These are phyloP conservation scores for Notarius lentiginosus DNA, from an alignment of 2,113 vertebrate genomes.

Conservation along the genomic window DNA sequence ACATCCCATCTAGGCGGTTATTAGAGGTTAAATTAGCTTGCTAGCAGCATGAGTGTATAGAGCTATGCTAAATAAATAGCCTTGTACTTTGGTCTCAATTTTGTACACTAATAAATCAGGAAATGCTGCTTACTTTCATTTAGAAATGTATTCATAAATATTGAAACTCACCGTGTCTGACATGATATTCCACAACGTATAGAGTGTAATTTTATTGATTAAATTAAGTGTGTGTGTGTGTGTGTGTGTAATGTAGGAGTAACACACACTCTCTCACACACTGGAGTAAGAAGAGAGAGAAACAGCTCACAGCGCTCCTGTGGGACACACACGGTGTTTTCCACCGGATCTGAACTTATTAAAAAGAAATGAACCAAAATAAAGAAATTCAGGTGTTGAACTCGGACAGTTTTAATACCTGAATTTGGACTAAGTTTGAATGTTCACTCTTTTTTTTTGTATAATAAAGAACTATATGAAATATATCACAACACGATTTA, in stretches of 20 bases:
- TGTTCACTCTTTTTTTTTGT: background rate
- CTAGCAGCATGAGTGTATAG: background rate
- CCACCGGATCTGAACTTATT: background rate
- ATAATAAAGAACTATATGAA: too few species aligned
- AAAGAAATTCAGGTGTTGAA: background rate
- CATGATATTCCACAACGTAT: slow-evolving; percentile 59
- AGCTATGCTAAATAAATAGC: slow-evolving; percentile 20
- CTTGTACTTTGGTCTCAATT: background rate
- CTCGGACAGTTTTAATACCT: background rate
- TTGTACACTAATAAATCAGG: background rate
- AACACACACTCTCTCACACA: background rate
- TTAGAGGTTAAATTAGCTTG: background rate
- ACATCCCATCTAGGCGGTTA: background rate
- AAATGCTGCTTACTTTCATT: background rate
- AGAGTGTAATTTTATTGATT: background rate
- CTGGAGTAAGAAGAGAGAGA: background rate
- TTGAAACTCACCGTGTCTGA: slow-evolving; percentile 73
- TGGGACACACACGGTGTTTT: background rate
- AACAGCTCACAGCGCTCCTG: background rate
- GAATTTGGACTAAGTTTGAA: background rate
- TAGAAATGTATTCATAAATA: background rate
- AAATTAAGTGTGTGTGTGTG: slow-evolving; percentile 7
- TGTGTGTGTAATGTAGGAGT: slow-evolving; percentile 5
- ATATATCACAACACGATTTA: too few species aligned
- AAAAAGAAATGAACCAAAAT: too few species aligned